These are phyloP conservation scores for Dynastes tityus DNA, from an alignment of 2,888 invertebrate species.

Conservation along the genomic window DNA sequence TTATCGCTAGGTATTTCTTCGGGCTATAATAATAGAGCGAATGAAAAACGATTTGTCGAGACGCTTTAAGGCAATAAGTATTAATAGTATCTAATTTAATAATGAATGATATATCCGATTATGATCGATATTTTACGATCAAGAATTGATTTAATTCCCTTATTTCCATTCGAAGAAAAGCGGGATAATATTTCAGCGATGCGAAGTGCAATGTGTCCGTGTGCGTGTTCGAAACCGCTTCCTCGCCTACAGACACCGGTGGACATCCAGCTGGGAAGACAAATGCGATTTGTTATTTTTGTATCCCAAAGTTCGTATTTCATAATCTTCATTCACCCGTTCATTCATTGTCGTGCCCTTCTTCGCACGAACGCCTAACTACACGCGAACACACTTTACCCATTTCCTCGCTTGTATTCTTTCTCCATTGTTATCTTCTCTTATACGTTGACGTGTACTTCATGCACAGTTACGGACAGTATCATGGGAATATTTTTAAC, in stretches of 20 bases:
- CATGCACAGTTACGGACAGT: constrained; percentile 36
- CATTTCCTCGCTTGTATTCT: constrained; percentile 49
- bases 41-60: constrained; percentile 19
- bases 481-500: constrained; percentile 41
- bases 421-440: constrained; percentile 40
- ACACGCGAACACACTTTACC: constrained; percentile 54
- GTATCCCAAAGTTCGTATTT: constrained; percentile 57
- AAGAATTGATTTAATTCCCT: constrained; percentile 53
- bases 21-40: background rate
- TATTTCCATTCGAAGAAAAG: constrained; percentile 53
- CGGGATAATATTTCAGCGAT: constrained; percentile 53
- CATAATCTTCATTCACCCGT: constrained; percentile 56
- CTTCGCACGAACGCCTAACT: constrained; percentile 56
- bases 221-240: constrained; percentile 55
- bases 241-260: constrained; percentile 57
- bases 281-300: constrained; percentile 61
- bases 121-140: constrained; percentile 41
- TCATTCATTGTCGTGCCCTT: constrained; percentile 58
- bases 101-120: constrained; percentile 13
- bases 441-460: constrained; percentile 34
- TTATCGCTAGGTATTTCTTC: too few species aligned
- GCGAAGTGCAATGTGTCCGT: constrained; percentile 48
- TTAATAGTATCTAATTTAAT: constrained; percentile 23
- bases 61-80: constrained; percentile 19
- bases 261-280: constrained; percentile 61